Evolutionary conservation across 2,113 vertebrate genomes (phyloP).

Genomic region (Platanista minor): DNA sequence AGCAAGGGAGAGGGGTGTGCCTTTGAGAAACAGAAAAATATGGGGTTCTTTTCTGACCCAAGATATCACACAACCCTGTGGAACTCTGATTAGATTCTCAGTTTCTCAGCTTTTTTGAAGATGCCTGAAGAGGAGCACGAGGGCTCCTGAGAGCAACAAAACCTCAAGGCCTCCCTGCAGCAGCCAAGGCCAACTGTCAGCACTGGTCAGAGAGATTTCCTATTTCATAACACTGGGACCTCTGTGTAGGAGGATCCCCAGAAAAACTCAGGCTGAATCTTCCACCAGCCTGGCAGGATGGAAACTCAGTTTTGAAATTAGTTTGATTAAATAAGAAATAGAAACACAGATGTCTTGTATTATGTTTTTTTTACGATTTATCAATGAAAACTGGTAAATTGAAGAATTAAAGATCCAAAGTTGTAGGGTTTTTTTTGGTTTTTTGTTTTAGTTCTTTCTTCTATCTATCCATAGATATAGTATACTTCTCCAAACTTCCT

Average conservation of each 20-base stretch:
- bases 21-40: constrained; percentile 3
- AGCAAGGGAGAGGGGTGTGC: neutral
- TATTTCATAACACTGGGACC: neutral
- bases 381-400: neutral
- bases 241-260: neutral
- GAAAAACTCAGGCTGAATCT: neutral
- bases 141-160: neutral
- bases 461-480: neutral
- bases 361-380: neutral
- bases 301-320: neutral
- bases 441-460: neutral
- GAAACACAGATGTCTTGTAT: neutral
- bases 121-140: neutral
- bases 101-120: neutral
- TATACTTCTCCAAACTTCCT: neutral
- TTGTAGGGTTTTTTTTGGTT: neutral
- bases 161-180: accelerated
- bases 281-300: neutral
- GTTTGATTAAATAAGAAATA: neutral
- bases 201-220: neutral
- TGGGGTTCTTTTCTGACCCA: neutral
- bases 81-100: neutral
- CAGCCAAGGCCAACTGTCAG: neutral
- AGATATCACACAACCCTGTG: neutral
- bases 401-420: neutral